phyloP scores from a whole-genome alignment of 2,888 invertebrate species.

The Cephalotes varians region DNA sequence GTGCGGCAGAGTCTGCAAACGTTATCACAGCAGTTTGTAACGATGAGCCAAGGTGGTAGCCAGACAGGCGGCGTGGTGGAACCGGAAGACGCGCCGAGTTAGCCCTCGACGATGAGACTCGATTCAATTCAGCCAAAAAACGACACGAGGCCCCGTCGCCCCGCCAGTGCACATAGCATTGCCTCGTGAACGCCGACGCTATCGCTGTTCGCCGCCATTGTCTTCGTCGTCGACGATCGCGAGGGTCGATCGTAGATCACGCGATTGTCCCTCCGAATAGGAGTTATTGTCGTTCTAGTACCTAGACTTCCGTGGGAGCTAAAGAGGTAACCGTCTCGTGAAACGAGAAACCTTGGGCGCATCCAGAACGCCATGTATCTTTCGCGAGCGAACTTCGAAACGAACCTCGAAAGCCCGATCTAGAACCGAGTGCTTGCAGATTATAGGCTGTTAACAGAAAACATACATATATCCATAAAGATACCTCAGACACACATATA shows the following conservation, averaged over 20 bases:
- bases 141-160: conserved; percentile 78
- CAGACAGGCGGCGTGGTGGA: conserved; percentile 74
- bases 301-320: conserved; percentile 69
- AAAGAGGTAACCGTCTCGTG: conserved; percentile 63
- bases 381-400: background rate
- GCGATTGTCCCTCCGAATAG: conserved; percentile 58
- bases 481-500: conserved; percentile 16
- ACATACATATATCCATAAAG: conserved; percentile 34
- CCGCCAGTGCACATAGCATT: conserved; percentile 81
- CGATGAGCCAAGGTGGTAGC: conserved; percentile 77
- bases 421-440: background rate
- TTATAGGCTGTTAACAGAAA: conserved; percentile 10
- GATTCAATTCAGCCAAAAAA: conserved; percentile 75
- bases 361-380: background rate
- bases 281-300: conserved; percentile 72
- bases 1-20: conserved; percentile 93
- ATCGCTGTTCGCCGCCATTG: conserved; percentile 51
- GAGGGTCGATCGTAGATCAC: conserved; percentile 43
- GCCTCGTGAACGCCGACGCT: conserved; percentile 62
- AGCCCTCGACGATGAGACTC: conserved; percentile 75
- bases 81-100: conserved; percentile 82
- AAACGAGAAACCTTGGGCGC: conserved; percentile 39
- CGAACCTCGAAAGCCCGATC: background rate
- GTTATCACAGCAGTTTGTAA: conserved; percentile 88
- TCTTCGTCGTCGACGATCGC: conserved; percentile 36